Evolutionary conservation across 1,140 invertebrate genomes (phyloP).

Genomic region (Drosophila ananassae): DNA sequence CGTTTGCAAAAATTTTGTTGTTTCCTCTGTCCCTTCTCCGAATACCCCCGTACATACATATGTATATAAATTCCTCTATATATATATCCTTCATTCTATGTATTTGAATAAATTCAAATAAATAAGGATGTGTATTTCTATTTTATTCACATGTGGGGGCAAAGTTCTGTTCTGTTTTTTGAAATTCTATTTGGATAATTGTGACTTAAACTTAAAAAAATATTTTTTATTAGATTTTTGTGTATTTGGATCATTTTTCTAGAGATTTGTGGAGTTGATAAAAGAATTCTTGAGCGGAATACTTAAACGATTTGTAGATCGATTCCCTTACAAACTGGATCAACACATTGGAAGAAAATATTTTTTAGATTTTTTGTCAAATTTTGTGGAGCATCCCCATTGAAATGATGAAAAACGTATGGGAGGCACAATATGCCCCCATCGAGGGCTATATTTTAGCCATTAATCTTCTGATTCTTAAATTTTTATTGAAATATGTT

Average conservation of each 20-base stretch:
- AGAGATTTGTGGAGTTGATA: not conserved
- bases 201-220: not conserved
- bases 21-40: conserved; percentile 4
- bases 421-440: too few relatives aligned
- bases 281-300: too few relatives aligned
- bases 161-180: conserved; percentile 23
- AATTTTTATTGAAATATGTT: too few relatives aligned
- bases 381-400: too few relatives aligned
- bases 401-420: too few relatives aligned
- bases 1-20: conserved; percentile 45
- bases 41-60: too few relatives aligned
- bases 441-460: too few relatives aligned
- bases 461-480: too few relatives aligned
- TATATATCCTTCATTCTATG: conserved; percentile 4
- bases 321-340: too few relatives aligned
- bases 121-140: conserved; percentile 28
- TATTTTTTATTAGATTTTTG: conserved; percentile 4
- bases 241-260: not conserved
- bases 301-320: too few relatives aligned
- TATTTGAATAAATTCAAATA: conserved; percentile 7
- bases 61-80: conserved; percentile 8
- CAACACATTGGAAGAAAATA: too few relatives aligned
- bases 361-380: too few relatives aligned
- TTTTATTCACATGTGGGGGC: conserved; percentile 11
- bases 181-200: conserved; percentile 6